Evolutionary conservation across 2,797 vertebrate species (phyloP).

Genomic region (Eleutherodactylus coqui): DNA sequence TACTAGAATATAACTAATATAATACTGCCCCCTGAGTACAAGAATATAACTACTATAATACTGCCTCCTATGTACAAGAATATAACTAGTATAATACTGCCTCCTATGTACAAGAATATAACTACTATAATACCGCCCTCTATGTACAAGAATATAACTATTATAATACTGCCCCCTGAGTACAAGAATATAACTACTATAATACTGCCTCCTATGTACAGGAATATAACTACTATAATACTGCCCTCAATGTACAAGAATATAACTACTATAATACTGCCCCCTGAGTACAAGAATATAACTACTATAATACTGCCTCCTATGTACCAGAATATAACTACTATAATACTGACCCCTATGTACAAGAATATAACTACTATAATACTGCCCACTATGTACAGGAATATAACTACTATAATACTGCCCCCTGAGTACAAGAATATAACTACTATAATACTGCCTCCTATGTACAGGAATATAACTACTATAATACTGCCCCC

Average conservation of each 20-base stretch:
- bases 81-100: constrained; percentile 3
- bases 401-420: no score
- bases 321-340: background rate
- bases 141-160: background rate
- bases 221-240: background rate
- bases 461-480: background rate
- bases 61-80: background rate
- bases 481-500: background rate
- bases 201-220: background rate
- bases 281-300: background rate
- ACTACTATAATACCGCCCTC: background rate
- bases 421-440: no score
- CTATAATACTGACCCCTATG: background rate
- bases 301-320: background rate
- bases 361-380: constrained; percentile 2
- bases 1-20: constrained; percentile 7
- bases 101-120: background rate
- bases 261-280: background rate
- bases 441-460: no score
- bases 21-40: background rate
- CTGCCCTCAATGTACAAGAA: background rate
- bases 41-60: constrained; percentile 17
- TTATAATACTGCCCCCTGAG: background rate
- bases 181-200: background rate
- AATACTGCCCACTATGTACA: background rate